These are phyloP conservation scores for Spodoptera picta DNA, from an alignment of 2,888 invertebrate species.

Conservation along the genomic window DNA sequence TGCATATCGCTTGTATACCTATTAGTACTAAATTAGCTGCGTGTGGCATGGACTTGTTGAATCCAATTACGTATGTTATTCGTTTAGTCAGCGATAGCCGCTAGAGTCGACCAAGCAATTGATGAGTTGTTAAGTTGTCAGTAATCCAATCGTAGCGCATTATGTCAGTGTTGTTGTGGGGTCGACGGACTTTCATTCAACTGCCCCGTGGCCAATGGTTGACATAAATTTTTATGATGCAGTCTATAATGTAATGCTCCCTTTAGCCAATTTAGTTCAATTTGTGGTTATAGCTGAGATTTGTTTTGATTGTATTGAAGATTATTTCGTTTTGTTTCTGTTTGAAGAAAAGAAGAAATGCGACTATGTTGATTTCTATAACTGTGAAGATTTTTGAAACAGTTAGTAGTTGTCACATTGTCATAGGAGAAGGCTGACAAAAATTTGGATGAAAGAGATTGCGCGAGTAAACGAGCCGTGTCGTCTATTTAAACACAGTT, in stretches of 20 bases:
- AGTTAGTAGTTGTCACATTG: slow-evolving; percentile 37
- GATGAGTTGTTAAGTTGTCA: slow-evolving; percentile 73
- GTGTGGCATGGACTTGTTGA: slow-evolving; percentile 53
- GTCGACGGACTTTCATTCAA: slow-evolving; percentile 72
- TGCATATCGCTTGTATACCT: slow-evolving; percentile 27
- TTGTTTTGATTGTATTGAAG: slow-evolving; percentile 43
- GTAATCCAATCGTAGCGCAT: slow-evolving; percentile 71
- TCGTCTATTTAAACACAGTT: slow-evolving; percentile 63
- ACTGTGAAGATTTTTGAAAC: slow-evolving; percentile 28
- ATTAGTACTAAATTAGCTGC: slow-evolving; percentile 54
- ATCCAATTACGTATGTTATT: slow-evolving; percentile 63
- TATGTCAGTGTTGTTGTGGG: slow-evolving; percentile 70
- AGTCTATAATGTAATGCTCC: slow-evolving; percentile 57
- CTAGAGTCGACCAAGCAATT: slow-evolving; percentile 56
- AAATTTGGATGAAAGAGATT: slow-evolving; percentile 50
- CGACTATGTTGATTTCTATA: slow-evolving; percentile 19
- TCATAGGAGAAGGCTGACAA: slow-evolving; percentile 32
- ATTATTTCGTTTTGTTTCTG: slow-evolving; percentile 21
- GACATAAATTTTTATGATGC: slow-evolving; percentile 61
- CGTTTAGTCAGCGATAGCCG: slow-evolving; percentile 52
- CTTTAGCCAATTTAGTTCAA: slow-evolving; percentile 67
- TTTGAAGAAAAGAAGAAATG: neutral
- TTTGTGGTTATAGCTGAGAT: slow-evolving; percentile 50
- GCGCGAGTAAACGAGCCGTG: slow-evolving; percentile 65
- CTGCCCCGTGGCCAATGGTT: slow-evolving; percentile 55